Evolutionary conservation across 2,797 vertebrate genomes (phyloP), one percentile per base, ranked within the genome.

Genomic region (Micrastur ruficollis): DNA sequence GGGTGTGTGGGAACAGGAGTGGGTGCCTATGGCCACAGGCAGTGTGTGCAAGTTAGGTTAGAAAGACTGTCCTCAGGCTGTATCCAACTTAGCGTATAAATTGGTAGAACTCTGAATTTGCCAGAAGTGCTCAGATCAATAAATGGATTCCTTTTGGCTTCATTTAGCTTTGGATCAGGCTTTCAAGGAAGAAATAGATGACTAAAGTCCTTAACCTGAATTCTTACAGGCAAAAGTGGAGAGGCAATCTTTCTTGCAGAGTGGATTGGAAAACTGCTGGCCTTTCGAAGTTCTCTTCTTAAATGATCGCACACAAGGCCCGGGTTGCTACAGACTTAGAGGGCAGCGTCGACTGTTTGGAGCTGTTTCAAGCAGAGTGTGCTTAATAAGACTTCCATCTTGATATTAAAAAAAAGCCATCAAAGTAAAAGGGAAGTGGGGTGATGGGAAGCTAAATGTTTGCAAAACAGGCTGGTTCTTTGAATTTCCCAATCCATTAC

Each of bases 161-260:
- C 71, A 47, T 63, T 92, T 89, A 86, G 15, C 59, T 93, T 65
- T 94, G 91, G 88, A 85, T 80, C 78, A 67, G 25, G 18, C 21
- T 70, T 49, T 81, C 40, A 85, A 74, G 67, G 73, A 81, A 94
- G 55, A 85, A 90, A 86, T 26, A 62, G 72, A 90, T 71, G 52
- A 46, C 71, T 90, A 8, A 63, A 85, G 52, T 34, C 55, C 63
- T 94, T 93, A 95, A 88, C 36, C 34, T 86, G 75, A 93, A 56
- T 92, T 93, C 36, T 78, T 32, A n/a, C 11, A 89, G 75, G 53
- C 36, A 76, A 71, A 90, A 82, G 47, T 17, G 42, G 36, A 81
- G n/a, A 90, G 70, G 38, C 83, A 96, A 91, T 92, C 92, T 40
- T 95, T 94, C 86, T 93, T 93, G 62, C 67, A 87, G 86, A 96